Evolutionary conservation across 2,888 invertebrate species (phyloP).

Genomic region (Allolobophora icterica): DNA sequence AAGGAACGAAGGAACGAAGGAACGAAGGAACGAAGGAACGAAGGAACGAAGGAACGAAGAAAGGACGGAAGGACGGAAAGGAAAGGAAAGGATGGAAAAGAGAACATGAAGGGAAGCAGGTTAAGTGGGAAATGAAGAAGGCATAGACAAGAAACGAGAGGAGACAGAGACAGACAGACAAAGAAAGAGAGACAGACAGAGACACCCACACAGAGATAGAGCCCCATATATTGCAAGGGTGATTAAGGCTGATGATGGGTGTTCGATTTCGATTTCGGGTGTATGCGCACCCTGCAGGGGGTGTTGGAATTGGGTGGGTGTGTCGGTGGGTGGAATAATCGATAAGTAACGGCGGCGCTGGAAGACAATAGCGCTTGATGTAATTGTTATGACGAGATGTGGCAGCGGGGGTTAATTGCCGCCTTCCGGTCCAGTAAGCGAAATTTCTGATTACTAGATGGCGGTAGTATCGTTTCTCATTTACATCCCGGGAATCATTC

Average conservation of each 20-base stretch:
- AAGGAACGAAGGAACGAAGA: too few species aligned
- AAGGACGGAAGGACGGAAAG: too few species aligned
- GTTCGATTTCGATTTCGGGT: too few species aligned
- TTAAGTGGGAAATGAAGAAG: too few species aligned
- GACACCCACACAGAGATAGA: not conserved
- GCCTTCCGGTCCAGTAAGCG: not conserved
- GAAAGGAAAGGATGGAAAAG: too few species aligned
- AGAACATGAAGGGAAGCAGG: too few species aligned
- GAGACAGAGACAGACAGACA: not conserved
- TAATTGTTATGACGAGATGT: not conserved
- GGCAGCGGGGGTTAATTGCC: not conserved
- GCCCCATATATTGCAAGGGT: not conserved
- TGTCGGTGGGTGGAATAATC: not conserved
- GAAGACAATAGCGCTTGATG: not conserved
- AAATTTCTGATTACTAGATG: constrained; percentile 15
- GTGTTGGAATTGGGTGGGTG: not conserved
- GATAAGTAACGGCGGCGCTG: not conserved
- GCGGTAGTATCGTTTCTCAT: not conserved
- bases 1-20: too few species aligned
- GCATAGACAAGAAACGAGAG: not conserved
- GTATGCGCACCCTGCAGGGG: not conserved
- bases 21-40: too few species aligned
- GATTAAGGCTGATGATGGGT: not conserved
- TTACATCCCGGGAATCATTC: constrained; percentile 12
- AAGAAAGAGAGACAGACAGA: not conserved